Evolutionary conservation across 2,797 vertebrate genomes (phyloP), one percentile per base, ranked within the genome.

Genomic region (Anguilla obscura): DNA sequence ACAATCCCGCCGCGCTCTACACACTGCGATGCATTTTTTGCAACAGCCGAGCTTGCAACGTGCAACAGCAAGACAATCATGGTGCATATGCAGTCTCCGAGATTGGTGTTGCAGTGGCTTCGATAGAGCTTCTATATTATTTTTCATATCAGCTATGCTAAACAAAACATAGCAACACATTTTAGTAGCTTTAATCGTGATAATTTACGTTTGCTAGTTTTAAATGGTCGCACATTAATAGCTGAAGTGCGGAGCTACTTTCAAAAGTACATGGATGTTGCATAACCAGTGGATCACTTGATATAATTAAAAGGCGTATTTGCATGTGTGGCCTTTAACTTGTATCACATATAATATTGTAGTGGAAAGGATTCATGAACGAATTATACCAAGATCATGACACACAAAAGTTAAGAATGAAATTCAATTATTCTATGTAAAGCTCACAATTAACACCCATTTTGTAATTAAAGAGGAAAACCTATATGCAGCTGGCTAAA

Each of bases 1-100:
- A 91, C 91, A 93, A 95, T 90, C 91, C 93, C 91, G 89, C 93
- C 91, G 91, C 91, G 93, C 93, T 94, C 90, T 84, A 91, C 89
- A 90, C 91, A 93, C 91, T 90, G 93, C 94, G 92, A 91, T 93
- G 90, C 88, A 91, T 93, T 92, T 93, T 88, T 90, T 87, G 60
- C 88, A 87, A 27, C 89, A 88, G 91, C 84, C 90, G 86, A 87
- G 84, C 88, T 89, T 88, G 76, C 87, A 66, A 36, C n/a, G 71
- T 69, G 89, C 86, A 89, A 63, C 84, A 60, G 87, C 88, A 76
- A 83, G 12, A 69, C 63, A 82, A 85, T 86, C 56, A 48, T 79
- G 71, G 66, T 74, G 76, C 24, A 60, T 83, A 33, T 66, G 79
- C 87, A 80, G 52, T 2, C 69, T 30, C 69, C 1, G 33, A 40